Percentiles rank a stretch among this genome's conserved stretches.
Evolutionary conservation across 2,888 invertebrate species (phyloP).

Genomic region (Shargacucullia verbasci): DNA sequence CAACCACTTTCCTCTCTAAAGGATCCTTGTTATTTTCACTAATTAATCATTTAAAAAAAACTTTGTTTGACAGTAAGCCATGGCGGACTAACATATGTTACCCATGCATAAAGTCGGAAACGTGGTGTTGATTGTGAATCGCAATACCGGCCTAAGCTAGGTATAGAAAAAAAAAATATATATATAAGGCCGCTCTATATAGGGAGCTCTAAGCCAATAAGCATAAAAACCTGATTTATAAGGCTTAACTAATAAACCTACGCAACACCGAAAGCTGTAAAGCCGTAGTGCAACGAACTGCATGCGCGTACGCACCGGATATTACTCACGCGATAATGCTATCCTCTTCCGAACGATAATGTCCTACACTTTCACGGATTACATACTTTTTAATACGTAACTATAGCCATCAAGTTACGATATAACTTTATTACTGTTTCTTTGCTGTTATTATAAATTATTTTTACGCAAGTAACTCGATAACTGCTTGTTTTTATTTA

Average conservation of each 20-base stretch:
- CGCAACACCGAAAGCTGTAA: slow-evolving; percentile 8
- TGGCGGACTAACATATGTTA: too few species aligned
- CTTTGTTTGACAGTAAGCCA: too few species aligned
- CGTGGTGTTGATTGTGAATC: too few species aligned
- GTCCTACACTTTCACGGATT: slow-evolving; percentile 44
- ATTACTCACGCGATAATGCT: slow-evolving; percentile 53
- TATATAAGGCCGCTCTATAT: background rate
- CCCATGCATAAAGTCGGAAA: too few species aligned
- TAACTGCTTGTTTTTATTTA: too few species aligned
- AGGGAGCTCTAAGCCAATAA: background rate
- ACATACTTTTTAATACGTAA: slow-evolving; percentile 35
- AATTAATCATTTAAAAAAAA: too few species aligned
- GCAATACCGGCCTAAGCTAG: too few species aligned
- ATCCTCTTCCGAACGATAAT: slow-evolving; percentile 47
- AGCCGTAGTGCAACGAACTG: slow-evolving; percentile 43
- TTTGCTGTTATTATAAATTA: too few species aligned
- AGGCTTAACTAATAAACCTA: background rate
- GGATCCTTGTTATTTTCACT: too few species aligned
- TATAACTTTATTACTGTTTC: slow-evolving; percentile 7
- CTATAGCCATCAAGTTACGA: background rate
- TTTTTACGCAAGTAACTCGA: too few species aligned
- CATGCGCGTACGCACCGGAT: slow-evolving; percentile 43
- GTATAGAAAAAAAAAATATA: too few species aligned
- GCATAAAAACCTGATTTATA: background rate
- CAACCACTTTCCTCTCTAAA: slow-evolving; percentile 4